Base-by-base conservation (phyloP, 2,888 invertebrate genomes). In the Troilus luridus region DNA sequence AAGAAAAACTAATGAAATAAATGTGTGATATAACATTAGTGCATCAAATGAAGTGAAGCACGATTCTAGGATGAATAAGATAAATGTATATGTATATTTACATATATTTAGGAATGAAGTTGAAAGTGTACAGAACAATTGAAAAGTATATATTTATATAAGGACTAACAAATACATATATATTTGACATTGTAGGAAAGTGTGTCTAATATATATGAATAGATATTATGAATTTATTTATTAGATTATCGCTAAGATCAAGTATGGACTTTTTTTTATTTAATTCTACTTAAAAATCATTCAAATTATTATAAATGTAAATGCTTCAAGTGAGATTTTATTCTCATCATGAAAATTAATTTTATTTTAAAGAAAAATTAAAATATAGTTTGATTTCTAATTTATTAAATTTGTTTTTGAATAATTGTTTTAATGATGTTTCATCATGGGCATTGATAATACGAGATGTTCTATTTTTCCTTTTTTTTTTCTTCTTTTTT, bases 11-110 rank as follows among this genome's bases (percentile, higher is more conserved):
- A 88, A 81, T 12, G 41, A 72, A 90, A 72, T 67, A 89, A 91
- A 77, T 54, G 85, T 91, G 91, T 91, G 91, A 93, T 93, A 93
- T 93, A 93, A 64, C 89, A 64, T 41, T 89, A 89, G 89, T 89
- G 64, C 89, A 89, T 89, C 60, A 62, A 62, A 19, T 88, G 60
- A 62, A 64, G 41, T 88, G 88, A 64, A 27, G 72, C 64, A 90
- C 90, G 59, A 19, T 72, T 72, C 60, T 85, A 85, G 56, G 85
- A 56, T n/a, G 85, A 56, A 85, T 85, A 56, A 90, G 21, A 72
- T 64, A 90, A 41, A 90, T 90, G 58, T 90, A 62, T 90, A 90
- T 90, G 64, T 72, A 64, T 90, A 67, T 72, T 72, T 90, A 90
- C 27, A 88, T 91, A 62, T 91, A 91, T 88, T 67, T 91, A 67